Evolutionary conservation across 2,888 invertebrate genomes (phyloP).

Genomic region (Mesochorus sp.): DNA sequence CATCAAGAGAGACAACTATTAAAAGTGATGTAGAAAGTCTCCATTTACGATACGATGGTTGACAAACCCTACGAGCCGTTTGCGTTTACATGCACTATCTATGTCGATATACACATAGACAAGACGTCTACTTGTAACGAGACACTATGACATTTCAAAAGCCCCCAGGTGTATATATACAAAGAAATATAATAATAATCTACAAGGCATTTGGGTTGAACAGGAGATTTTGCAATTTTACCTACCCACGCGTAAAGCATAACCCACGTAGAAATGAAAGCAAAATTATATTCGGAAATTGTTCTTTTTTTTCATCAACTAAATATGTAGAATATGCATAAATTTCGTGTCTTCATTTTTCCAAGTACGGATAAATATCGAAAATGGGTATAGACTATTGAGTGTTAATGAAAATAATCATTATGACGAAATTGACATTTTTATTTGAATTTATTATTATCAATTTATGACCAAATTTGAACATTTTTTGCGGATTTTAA

Average conservation of each 20-base stretch:
- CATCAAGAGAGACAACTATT: not conserved
- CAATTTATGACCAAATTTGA: no score
- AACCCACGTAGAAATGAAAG: not conserved
- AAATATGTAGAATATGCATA: not conserved
- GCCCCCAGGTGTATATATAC: not conserved
- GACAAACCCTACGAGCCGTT: not conserved
- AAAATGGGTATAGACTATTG: no score
- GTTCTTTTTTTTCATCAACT: not conserved
- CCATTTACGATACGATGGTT: slow-evolving; percentile 4
- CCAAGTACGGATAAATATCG: no score
- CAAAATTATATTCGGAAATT: not conserved
- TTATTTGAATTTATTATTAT: no score
- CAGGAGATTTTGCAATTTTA: slow-evolving; percentile 25
- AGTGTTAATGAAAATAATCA: no score
- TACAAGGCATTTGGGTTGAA: slow-evolving; percentile 1
- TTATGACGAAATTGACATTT: no score
- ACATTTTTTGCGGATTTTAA: no score
- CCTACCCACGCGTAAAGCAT: slow-evolving; percentile 28
- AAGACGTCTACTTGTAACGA: not conserved
- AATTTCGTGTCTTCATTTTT: no score
- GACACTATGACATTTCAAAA: slow-evolving; percentile 40
- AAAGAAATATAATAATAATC: slow-evolving; percentile 12
- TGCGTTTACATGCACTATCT: not conserved
- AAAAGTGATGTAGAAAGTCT: slow-evolving; percentile 39
- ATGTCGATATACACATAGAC: slow-evolving; percentile 8